Percentiles rank a stretch among this genome's conserved stretches.
Conservation (phyloP, 2,113 vertebrate species). For the Sphaerodactylus townsendi region DNA sequence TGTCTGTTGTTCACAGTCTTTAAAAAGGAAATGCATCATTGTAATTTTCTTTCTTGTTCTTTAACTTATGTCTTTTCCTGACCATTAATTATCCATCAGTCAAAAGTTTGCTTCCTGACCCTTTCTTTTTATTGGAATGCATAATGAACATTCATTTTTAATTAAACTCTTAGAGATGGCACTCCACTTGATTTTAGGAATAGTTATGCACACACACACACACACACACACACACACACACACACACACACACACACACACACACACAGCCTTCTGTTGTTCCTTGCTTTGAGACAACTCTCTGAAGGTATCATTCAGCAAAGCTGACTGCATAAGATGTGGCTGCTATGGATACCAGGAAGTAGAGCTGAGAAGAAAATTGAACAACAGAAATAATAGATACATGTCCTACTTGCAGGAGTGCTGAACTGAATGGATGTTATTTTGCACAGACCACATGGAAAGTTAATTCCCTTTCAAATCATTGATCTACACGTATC, state of each 20-base stretch:
- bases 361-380: constrained; percentile 38
- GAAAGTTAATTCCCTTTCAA: constrained; percentile 41
- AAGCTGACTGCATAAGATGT: constrained; percentile 15
- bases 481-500: not conserved
- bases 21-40: not conserved
- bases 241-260: too few relatives aligned
- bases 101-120: not conserved
- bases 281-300: constrained; percentile 15
- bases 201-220: not conserved
- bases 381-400: constrained; percentile 37
- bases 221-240: too few relatives aligned
- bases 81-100: constrained; percentile 6
- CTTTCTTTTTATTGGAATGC: not conserved
- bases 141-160: not conserved
- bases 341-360: constrained; percentile 71
- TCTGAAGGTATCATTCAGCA: constrained; percentile 30
- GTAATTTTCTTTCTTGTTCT: not conserved
- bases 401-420: constrained; percentile 33
- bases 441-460: constrained; percentile 17
- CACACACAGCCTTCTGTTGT: fast-evolving
- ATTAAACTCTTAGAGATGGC: constrained; percentile 18
- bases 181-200: constrained; percentile 5
- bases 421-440: constrained; percentile 27
- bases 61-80: not conserved
- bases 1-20: not conserved